phyloP scores from a whole-genome alignment of 2,888 invertebrate genomes.

The Cepaea hortensis region DNA sequence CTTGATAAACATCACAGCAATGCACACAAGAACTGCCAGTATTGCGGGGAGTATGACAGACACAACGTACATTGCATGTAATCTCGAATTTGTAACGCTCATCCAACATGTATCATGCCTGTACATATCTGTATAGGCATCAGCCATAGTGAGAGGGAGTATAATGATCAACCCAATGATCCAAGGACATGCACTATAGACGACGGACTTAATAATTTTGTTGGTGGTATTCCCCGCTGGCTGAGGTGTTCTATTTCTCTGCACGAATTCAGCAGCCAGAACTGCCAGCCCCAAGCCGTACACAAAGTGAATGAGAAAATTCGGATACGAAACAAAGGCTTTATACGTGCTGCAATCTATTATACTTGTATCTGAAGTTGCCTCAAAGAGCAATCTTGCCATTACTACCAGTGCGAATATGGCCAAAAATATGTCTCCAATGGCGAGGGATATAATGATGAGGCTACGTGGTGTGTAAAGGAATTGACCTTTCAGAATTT shows the following conservation, averaged over 20 bases:
- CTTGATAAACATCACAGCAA: neutral
- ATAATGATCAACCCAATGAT: neutral
- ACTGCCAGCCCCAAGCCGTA: neutral
- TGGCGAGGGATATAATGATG: neutral
- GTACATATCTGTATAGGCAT: no score
- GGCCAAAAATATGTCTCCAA: constrained; percentile 22
- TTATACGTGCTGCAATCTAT: neutral
- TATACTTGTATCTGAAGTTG: neutral
- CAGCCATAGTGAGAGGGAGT: neutral
- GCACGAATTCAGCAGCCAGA: neutral
- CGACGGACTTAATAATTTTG: neutral
- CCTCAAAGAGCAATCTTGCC: neutral
- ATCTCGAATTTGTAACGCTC: neutral
- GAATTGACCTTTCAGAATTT: no score
- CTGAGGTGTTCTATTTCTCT: neutral
- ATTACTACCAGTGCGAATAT: neutral
- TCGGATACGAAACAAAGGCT: neutral
- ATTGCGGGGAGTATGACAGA: neutral
- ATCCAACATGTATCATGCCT: no score
- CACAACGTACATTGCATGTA: neutral
- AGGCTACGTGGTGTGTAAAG: neutral
- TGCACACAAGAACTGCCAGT: neutral
- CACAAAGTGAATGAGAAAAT: neutral
- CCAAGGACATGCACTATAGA: neutral
- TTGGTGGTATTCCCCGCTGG: neutral